Percentiles rank a stretch among this genome's conserved stretches.
These are phyloP conservation scores for Eciton burchellii DNA, from an alignment of 1,140 invertebrate genomes.

Conservation along the genomic window DNA sequence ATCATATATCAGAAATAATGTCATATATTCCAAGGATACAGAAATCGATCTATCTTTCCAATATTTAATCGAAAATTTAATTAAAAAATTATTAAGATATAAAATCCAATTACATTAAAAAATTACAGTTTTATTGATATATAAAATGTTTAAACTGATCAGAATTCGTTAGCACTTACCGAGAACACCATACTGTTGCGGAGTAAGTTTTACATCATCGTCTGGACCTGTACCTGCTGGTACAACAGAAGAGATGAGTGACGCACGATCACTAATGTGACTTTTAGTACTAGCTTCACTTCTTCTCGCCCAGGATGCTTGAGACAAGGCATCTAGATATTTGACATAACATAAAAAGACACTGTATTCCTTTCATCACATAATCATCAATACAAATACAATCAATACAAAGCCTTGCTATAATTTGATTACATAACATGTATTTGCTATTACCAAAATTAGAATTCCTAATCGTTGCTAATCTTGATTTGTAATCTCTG, in stretches of 20 bases:
- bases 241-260: slow-evolving; percentile 83
- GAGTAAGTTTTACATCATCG: slow-evolving; percentile 81
- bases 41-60: not conserved
- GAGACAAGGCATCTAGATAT: slow-evolving; percentile 80
- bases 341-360: slow-evolving; percentile 26
- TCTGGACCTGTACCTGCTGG: slow-evolving; percentile 81
- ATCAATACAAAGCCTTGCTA: not conserved
- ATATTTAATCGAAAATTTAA: no score
- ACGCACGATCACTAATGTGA: slow-evolving; percentile 83
- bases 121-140: not conserved
- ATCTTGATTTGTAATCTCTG: slow-evolving; percentile 80
- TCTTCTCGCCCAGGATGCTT: slow-evolving; percentile 84
- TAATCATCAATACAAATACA: slow-evolving; percentile 14
- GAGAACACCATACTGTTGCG: slow-evolving; percentile 85
- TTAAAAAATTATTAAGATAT: no score
- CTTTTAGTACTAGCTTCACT: slow-evolving; percentile 83
- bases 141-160: not conserved
- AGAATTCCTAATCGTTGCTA: slow-evolving; percentile 78
- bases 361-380: not conserved
- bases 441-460: slow-evolving; percentile 83
- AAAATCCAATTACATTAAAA: not conserved
- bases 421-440: not conserved
- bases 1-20: not conserved
- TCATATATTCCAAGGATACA: not conserved
- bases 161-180: slow-evolving; percentile 76